These are phyloP conservation scores for Mustela nigripes DNA, from an alignment of 2,113 vertebrate genomes.

Conservation along the genomic window DNA sequence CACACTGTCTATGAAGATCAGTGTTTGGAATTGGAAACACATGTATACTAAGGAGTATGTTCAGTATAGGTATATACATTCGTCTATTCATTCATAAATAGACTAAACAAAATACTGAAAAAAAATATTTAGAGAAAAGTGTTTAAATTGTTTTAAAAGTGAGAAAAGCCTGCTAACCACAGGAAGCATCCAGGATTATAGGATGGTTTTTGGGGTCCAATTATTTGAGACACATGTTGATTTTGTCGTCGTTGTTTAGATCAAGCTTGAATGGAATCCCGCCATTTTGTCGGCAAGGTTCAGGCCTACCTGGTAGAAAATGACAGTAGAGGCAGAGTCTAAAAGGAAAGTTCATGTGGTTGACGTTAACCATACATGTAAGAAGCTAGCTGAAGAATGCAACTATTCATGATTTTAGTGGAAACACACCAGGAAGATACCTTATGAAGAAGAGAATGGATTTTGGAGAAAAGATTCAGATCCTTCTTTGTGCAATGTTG, in stretches of 20 bases:
- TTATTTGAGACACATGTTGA: constrained; percentile 29
- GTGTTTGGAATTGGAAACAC: constrained; percentile 56
- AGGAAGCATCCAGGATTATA: constrained; percentile 51
- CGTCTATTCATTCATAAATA: constrained; percentile 63
- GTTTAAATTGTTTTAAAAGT: constrained; percentile 66
- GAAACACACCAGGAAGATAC: neutral
- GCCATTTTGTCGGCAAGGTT: neutral
- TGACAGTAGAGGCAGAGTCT: neutral
- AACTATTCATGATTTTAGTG: neutral
- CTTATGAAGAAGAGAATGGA: neutral
- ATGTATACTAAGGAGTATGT: neutral
- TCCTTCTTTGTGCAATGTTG: neutral
- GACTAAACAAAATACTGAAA: constrained; percentile 68
- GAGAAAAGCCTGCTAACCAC: constrained; percentile 51
- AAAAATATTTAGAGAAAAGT: constrained; percentile 52
- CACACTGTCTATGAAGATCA: neutral
- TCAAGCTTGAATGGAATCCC: neutral
- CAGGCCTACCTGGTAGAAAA: neutral
- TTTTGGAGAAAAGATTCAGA: neutral
- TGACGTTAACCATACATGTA: neutral
- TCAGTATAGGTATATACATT: constrained; percentile 25
- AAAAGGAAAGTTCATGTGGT: neutral
- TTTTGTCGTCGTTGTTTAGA: constrained; percentile 25
- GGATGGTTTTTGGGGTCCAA: neutral
- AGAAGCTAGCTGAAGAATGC: neutral